Evolutionary conservation across 2,113 vertebrate genomes (phyloP).

Genomic region (Sinocyclocheilus anophthalmus): DNA sequence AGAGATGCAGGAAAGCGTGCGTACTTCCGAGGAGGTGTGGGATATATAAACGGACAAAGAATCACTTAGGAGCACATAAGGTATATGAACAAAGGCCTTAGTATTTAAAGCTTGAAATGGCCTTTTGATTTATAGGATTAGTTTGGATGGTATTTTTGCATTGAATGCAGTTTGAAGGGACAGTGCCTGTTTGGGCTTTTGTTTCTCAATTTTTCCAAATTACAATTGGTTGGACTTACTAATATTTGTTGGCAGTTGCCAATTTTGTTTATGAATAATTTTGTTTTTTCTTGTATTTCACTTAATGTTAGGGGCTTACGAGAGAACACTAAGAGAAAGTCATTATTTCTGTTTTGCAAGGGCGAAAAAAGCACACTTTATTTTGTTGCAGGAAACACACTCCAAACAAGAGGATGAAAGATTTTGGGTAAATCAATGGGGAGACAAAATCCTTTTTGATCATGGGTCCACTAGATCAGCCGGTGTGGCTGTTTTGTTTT

Average conservation of each 20-base stretch:
- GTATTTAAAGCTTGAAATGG: background rate
- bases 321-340: background rate
- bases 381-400: background rate
- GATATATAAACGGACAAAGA: background rate
- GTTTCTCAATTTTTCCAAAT: background rate
- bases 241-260: too few relatives aligned
- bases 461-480: conserved; percentile 9
- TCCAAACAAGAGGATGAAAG: conserved; percentile 8
- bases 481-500: background rate
- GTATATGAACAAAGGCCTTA: too few relatives aligned
- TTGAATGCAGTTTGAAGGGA: background rate
- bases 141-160: background rate
- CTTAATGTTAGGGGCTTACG: background rate
- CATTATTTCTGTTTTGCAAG: conserved; percentile 7
- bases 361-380: background rate
- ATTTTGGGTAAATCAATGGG: background rate
- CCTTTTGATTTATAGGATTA: background rate
- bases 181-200: background rate
- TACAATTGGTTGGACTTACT: background rate
- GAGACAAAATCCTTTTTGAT: conserved; percentile 7
- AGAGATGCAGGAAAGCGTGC: conserved; percentile 1
- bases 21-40: background rate
- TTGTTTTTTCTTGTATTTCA: too few relatives aligned
- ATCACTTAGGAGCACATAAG: background rate
- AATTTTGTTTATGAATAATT: too few relatives aligned